Evolutionary conservation across 2,888 invertebrate genomes (phyloP).

Genomic region (Rhorus exstirpatorius): DNA sequence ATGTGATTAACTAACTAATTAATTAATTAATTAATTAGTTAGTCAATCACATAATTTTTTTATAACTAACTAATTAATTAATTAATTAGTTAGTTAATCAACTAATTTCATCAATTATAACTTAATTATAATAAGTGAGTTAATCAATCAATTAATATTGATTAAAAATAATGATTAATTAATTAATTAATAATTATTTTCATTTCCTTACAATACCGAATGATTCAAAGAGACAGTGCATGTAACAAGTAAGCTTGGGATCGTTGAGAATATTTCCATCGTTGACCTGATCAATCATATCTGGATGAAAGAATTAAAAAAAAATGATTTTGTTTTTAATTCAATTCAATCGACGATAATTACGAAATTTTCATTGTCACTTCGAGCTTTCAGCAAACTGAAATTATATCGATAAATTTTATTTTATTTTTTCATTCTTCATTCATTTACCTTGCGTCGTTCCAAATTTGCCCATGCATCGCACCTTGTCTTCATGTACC

Average conservation of each 20-base stretch:
- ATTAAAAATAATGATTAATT: not conserved
- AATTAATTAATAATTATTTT: not conserved
- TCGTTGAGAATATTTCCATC: slow-evolving; percentile 77
- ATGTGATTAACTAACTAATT: too few relatives aligned
- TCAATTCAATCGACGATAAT: too few relatives aligned
- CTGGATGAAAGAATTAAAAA: not conserved
- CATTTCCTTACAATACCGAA: slow-evolving; percentile 80
- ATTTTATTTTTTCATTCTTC: not conserved
- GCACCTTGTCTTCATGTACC: slow-evolving; percentile 79
- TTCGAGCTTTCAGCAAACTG: slow-evolving; percentile 24
- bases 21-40: too few relatives aligned
- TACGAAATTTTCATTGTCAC: too few relatives aligned
- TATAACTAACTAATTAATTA: too few relatives aligned
- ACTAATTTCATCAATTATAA: not conserved
- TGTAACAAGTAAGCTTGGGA: slow-evolving; percentile 81
- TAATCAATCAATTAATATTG: not conserved
- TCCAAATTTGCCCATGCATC: slow-evolving; percentile 82
- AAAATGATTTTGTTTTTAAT: too few relatives aligned
- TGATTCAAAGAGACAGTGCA: slow-evolving; percentile 81
- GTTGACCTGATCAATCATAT: slow-evolving; percentile 79
- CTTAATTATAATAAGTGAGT: too few relatives aligned
- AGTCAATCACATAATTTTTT: too few relatives aligned
- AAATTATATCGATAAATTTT: not conserved
- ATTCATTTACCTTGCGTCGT: slow-evolving; percentile 80
- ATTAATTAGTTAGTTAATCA: too few relatives aligned